Percentiles rank a stretch among this genome's conserved stretches.
phyloP scores from a whole-genome alignment of 2,888 invertebrate species.

The Choreutis nemorana region DNA sequence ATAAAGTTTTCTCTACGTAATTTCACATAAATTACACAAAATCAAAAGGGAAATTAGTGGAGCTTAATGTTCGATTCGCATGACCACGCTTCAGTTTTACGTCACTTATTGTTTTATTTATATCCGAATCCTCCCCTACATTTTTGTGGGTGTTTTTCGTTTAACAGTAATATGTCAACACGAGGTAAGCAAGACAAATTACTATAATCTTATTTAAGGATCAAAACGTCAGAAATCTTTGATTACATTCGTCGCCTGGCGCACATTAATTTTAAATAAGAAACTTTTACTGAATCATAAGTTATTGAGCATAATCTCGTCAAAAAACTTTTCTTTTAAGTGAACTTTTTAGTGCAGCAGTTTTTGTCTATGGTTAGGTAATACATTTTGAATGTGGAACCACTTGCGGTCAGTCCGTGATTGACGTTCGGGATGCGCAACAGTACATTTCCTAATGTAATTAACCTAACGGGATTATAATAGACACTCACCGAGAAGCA shows the following conservation, averaged over 20 bases:
- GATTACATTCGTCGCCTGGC: too few relatives aligned
- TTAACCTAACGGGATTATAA: slow-evolving; percentile 44
- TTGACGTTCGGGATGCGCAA: slow-evolving; percentile 33
- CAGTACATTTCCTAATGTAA: slow-evolving; percentile 27
- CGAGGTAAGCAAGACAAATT: too few relatives aligned
- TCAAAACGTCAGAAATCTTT: too few relatives aligned
- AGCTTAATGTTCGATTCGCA: slow-evolving; percentile 59
- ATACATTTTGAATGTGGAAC: too few relatives aligned
- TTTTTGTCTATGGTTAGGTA: too few relatives aligned
- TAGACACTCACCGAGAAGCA: slow-evolving; percentile 25
- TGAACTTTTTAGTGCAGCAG: too few relatives aligned
- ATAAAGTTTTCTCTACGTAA: slow-evolving; percentile 39
- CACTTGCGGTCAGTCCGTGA: too few relatives aligned
- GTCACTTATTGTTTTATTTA: slow-evolving; percentile 51
- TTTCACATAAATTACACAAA: slow-evolving; percentile 61
- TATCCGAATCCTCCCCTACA: slow-evolving; percentile 28
- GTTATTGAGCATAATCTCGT: too few relatives aligned
- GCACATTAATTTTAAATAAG: too few relatives aligned
- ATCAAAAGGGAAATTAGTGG: slow-evolving; percentile 57
- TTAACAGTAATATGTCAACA: slow-evolving; percentile 45
- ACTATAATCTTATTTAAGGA: too few relatives aligned
- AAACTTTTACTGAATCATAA: too few relatives aligned
- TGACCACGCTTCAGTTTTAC: slow-evolving; percentile 39
- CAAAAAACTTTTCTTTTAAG: too few relatives aligned
- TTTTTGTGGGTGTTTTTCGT: slow-evolving; percentile 40